phyloP scores from a whole-genome alignment of 92 coral and sea anemone species.

The Blastomussa wellsi region DNA sequence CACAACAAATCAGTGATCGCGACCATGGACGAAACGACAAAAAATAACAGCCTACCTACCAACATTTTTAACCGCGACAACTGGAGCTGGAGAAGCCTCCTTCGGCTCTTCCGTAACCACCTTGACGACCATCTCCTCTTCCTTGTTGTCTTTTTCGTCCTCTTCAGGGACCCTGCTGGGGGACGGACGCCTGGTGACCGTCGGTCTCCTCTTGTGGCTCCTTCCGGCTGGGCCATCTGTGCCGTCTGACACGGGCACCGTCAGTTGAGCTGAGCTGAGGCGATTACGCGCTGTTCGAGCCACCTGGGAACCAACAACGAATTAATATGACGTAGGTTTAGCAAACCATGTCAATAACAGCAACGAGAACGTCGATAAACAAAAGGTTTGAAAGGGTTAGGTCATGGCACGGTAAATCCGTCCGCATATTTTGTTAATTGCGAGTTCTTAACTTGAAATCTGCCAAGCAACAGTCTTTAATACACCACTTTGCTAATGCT shows the following conservation, averaged over 20 bases:
- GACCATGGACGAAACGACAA: background rate
- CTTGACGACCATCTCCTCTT: constrained; percentile 26
- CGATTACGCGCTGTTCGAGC: constrained; percentile 94
- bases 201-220: constrained; percentile 88
- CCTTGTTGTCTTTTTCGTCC: constrained; percentile 45
- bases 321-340: background rate
- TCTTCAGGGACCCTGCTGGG: constrained; percentile 61
- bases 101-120: constrained; percentile 33
- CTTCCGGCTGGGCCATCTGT: constrained; percentile 55
- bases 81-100: constrained; percentile 34
- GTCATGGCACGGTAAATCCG: no score
- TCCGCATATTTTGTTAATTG: no score
- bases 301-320: constrained; percentile 49
- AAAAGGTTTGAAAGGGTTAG: no score
- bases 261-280: constrained; percentile 67
- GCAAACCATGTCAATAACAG: background rate
- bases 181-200: constrained; percentile 70
- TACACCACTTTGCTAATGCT: no score
- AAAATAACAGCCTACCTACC: background rate
- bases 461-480: no score
- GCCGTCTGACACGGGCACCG: constrained; percentile 62
- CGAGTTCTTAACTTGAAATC: no score
- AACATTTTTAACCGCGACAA: background rate
- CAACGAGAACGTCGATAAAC: background rate
- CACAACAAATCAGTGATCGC: background rate